phyloP scores from a whole-genome alignment of 2,797 vertebrate species.

The Phrynocephalus forsythii region DNA sequence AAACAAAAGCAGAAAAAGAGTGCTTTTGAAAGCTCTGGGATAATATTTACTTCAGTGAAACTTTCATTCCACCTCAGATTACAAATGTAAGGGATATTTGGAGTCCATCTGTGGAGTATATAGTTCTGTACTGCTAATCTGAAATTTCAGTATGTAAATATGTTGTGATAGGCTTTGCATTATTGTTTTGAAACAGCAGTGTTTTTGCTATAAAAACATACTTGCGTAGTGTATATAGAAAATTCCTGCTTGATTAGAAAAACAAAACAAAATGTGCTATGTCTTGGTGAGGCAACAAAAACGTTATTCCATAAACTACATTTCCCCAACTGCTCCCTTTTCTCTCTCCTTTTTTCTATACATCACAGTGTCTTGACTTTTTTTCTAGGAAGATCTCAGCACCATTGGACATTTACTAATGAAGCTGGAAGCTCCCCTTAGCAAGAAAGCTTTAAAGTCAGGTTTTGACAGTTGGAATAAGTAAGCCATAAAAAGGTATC shows the following conservation, averaged over 20 bases:
- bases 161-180: no score
- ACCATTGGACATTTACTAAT: not conserved
- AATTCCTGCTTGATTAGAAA: not conserved
- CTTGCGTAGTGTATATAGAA: not conserved
- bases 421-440: slow-evolving; percentile 13
- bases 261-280: not conserved
- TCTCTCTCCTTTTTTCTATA: not conserved
- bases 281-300: not conserved
- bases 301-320: not conserved
- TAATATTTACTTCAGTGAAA: no score
- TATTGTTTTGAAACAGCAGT: not conserved
- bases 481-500: slow-evolving; percentile 28
- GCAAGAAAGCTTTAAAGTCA: slow-evolving; percentile 29
- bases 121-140: not conserved
- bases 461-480: slow-evolving; percentile 17
- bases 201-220: not conserved
- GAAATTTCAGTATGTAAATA: not conserved
- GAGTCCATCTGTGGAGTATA: not conserved
- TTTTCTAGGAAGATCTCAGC: not conserved
- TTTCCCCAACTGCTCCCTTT: no score
- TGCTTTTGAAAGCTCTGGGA: not conserved
- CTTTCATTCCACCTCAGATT: not conserved
- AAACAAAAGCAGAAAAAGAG: not conserved
- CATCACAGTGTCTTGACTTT: not conserved
- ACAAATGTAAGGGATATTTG: not conserved